A percentile compares a stretch with the other conserved stretches of the same genome.
phyloP scores from a whole-genome alignment of 2,797 vertebrate species.

The Florisuga fusca region DNA sequence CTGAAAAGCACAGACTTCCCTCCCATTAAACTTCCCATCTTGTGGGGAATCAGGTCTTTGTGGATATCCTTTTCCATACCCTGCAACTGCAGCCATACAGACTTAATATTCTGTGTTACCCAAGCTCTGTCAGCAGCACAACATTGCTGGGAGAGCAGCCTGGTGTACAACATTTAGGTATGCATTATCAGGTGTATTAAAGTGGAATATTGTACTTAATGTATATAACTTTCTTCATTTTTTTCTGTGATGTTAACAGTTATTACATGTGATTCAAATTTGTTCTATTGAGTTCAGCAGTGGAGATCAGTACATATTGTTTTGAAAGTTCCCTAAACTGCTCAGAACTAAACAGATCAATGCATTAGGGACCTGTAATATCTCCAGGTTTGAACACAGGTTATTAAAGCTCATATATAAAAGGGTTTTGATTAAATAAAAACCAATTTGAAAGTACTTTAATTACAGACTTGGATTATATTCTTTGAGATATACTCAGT shows the following conservation, averaged over 20 bases:
- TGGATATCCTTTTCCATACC: background rate
- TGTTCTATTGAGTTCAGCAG: background rate
- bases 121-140: background rate
- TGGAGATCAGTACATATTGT: background rate
- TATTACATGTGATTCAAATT: background rate
- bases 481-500: background rate
- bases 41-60: background rate
- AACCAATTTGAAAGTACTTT: background rate
- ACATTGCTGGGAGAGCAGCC: background rate
- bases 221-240: background rate
- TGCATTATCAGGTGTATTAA: background rate
- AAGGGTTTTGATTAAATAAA: background rate
- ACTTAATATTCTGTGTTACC: background rate
- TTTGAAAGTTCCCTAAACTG: background rate
- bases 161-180: background rate
- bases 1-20: background rate
- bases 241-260: background rate
- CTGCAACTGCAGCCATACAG: background rate
- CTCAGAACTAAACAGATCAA: background rate
- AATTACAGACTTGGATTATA: background rate
- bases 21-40: background rate
- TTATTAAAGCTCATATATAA: background rate
- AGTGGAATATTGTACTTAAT: background rate
- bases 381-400: background rate
- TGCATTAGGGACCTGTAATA: background rate